Evolutionary conservation across 2,888 invertebrate species (phyloP).

Genomic region (Crocallis elinguaria): DNA sequence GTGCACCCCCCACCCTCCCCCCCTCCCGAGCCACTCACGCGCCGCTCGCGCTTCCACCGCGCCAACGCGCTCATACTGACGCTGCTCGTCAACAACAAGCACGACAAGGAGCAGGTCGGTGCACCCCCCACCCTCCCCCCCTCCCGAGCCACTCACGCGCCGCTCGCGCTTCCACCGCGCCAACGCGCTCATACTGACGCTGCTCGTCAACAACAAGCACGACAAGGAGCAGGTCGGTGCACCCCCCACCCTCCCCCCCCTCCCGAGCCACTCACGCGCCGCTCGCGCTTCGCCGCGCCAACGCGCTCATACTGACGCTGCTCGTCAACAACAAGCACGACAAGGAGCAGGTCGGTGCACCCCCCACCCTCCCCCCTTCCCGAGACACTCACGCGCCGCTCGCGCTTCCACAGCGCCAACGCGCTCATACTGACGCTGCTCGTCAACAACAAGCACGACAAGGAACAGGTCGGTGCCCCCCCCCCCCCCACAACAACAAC

Average conservation of each 20-base stretch:
- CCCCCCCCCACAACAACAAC: not conserved
- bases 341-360: not conserved
- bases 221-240: not conserved
- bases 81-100: not conserved
- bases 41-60: too few relatives aligned
- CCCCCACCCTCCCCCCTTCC: not conserved
- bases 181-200: not conserved
- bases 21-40: too few relatives aligned
- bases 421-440: conserved; percentile 95
- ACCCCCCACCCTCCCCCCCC: not conserved
- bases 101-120: not conserved
- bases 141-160: too few relatives aligned
- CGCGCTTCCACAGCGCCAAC: conserved; percentile 51
- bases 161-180: too few relatives aligned
- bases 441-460: conserved; percentile 94
- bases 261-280: too few relatives aligned
- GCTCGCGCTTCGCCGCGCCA: too few relatives aligned
- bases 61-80: not conserved
- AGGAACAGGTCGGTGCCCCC: conserved; percentile 64
- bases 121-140: not conserved
- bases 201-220: not conserved
- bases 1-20: not conserved
- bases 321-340: conserved; percentile 1
- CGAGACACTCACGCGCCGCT: too few relatives aligned
- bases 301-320: not conserved